Evolutionary conservation across 30 jellyfish, hydroid and myxozoan genomes (phyloP).

Genomic region (Nemopilema nomurai): DNA sequence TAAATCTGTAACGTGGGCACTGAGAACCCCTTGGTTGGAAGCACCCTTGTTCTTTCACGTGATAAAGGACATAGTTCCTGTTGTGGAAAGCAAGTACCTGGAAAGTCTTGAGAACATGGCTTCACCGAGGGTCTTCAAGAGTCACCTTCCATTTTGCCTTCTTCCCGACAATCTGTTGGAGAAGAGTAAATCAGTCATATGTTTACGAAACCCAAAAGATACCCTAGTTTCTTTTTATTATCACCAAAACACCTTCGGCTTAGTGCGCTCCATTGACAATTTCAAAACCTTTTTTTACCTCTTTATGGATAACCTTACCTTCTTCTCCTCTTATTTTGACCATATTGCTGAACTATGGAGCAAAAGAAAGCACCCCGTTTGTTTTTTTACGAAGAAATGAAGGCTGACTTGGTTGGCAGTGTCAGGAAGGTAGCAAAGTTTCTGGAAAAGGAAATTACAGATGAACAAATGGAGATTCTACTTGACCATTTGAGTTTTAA

Average conservation of each 20-base stretch:
- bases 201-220: conserved; percentile 40
- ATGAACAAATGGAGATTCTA: neutral
- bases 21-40: neutral
- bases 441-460: neutral
- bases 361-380: conserved; percentile 11
- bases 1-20: neutral
- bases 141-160: conserved; percentile 17
- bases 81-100: too few relatives aligned
- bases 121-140: neutral
- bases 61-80: too few relatives aligned
- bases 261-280: neutral
- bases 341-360: neutral
- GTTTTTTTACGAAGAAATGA: conserved; percentile 13
- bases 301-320: conserved; percentile 9
- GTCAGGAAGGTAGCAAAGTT: conserved; percentile 2
- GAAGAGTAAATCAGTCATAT: neutral
- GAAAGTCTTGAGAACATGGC: neutral
- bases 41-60: neutral
- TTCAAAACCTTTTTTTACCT: neutral
- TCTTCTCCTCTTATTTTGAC: neutral
- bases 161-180: neutral
- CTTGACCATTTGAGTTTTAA: conserved; percentile 10
- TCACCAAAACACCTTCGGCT: neutral
- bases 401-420: neutral
- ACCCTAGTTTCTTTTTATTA: conserved; percentile 12